Evolutionary conservation across 2,888 invertebrate species (phyloP).

Genomic region (Pseudolycoriella hygida): DNA sequence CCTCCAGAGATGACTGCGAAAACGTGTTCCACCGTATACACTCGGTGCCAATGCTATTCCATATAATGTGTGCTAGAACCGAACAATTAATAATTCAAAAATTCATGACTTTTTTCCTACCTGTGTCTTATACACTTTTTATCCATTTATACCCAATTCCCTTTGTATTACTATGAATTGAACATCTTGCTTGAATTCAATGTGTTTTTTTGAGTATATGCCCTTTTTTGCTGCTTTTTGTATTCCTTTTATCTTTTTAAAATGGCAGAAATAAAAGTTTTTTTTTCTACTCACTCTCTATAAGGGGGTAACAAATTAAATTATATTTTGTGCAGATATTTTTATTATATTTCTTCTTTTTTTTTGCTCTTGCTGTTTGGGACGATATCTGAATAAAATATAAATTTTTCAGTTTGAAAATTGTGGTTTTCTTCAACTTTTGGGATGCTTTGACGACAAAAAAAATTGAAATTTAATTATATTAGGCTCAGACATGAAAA

Average conservation of each 20-base stretch:
- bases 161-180: neutral
- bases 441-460: neutral
- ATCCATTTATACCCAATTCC: conserved; percentile 1
- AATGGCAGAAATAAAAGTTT: conserved; percentile 1
- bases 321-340: conserved; percentile 1
- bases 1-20: too few species aligned
- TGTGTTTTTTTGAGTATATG: neutral
- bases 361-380: neutral
- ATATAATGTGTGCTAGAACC: too few species aligned
- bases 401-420: neutral
- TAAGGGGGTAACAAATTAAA: conserved; percentile 1
- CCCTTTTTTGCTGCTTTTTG: neutral
- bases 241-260: conserved; percentile 1
- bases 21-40: too few species aligned
- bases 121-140: neutral
- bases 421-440: neutral
- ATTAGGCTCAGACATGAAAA: neutral
- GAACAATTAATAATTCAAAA: conserved; percentile 1
- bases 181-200: neutral
- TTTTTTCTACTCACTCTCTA: neutral
- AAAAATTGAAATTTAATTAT: neutral
- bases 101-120: neutral
- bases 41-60: too few species aligned
- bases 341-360: neutral
- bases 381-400: neutral